phyloP scores from a whole-genome alignment of 2,797 vertebrate species.

The Fistularia commersonii region DNA sequence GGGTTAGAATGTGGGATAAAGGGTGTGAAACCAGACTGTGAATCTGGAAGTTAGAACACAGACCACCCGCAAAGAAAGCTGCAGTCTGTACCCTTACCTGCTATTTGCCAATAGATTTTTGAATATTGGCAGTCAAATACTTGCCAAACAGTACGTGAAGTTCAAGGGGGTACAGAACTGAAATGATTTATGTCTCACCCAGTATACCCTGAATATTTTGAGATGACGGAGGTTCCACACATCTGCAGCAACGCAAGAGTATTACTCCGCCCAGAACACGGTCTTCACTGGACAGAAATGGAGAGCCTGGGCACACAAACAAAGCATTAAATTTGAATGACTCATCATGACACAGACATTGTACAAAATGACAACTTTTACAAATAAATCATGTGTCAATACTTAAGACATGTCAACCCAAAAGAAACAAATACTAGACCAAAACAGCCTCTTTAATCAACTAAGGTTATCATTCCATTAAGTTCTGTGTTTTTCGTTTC shows the following conservation, averaged over 20 bases:
- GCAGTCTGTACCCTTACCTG: constrained; percentile 10
- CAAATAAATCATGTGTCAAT: no score
- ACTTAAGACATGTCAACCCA: constrained; percentile 5
- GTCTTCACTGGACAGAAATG: constrained; percentile 92
- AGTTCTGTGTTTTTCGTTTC: constrained; percentile 8
- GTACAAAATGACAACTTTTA: constrained; percentile 5
- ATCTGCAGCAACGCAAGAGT: constrained; percentile 89
- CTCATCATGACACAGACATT: constrained; percentile 5
- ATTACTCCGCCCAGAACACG: constrained; percentile 97
- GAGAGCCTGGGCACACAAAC: constrained; percentile 80
- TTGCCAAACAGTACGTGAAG: not conserved
- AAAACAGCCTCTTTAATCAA: constrained; percentile 21
- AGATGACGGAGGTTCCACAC: constrained; percentile 82
- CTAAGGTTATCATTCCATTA: constrained; percentile 21
- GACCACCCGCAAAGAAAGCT: constrained; percentile 58
- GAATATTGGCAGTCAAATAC: constrained; percentile 24
- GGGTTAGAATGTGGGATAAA: constrained; percentile 57
- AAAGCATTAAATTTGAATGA: constrained; percentile 9
- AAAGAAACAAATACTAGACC: no score
- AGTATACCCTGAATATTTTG: constrained; percentile 87
- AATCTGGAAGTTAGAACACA: constrained; percentile 55
- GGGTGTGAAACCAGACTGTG: constrained; percentile 66
- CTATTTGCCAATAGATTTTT: constrained; percentile 27
- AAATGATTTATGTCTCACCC: constrained; percentile 73
- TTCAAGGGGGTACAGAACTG: constrained; percentile 1